These are phyloP conservation scores for Meteorus sp. DNA, from an alignment of 1,140 invertebrate genomes.

Conservation along the genomic window DNA sequence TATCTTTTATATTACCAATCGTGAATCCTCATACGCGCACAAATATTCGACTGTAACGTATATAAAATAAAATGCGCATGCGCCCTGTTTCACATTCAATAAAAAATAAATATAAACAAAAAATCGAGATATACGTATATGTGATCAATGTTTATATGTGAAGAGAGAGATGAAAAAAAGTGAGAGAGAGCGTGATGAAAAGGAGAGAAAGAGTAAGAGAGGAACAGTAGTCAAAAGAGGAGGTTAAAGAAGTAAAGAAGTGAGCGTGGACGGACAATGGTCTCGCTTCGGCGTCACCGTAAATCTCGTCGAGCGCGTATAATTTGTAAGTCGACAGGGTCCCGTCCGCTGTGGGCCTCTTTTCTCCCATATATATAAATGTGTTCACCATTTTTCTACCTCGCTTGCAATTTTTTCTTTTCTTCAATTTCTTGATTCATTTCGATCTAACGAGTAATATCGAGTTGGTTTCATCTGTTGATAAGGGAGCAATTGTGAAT, in stretches of 20 bases:
- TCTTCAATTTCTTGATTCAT: neutral
- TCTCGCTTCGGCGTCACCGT: constrained; percentile 59
- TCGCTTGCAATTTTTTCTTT: neutral
- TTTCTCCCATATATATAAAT: constrained; percentile 23
- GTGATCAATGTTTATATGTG: no score
- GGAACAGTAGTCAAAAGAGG: constrained; percentile 28
- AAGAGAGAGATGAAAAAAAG: no score
- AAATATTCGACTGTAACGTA: neutral
- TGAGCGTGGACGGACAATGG: constrained; percentile 59
- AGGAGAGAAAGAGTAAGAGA: neutral
- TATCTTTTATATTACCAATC: no score
- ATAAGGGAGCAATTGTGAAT: no score
- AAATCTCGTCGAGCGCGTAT: constrained; percentile 60
- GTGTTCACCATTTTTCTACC: constrained; percentile 16
- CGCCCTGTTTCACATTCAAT: neutral
- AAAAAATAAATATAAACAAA: no score
- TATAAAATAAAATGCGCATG: neutral
- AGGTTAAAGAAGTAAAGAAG: constrained; percentile 53
- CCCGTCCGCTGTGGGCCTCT: constrained; percentile 35
- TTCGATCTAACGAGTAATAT: no score
- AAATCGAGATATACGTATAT: no score
- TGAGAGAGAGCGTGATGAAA: neutral
- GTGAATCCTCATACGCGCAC: neutral
- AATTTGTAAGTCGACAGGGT: constrained; percentile 60
- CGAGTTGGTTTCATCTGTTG: no score